These are phyloP conservation scores for Sciaenops ocellatus DNA, from an alignment of 2,797 vertebrate species.

Conservation along the genomic window DNA sequence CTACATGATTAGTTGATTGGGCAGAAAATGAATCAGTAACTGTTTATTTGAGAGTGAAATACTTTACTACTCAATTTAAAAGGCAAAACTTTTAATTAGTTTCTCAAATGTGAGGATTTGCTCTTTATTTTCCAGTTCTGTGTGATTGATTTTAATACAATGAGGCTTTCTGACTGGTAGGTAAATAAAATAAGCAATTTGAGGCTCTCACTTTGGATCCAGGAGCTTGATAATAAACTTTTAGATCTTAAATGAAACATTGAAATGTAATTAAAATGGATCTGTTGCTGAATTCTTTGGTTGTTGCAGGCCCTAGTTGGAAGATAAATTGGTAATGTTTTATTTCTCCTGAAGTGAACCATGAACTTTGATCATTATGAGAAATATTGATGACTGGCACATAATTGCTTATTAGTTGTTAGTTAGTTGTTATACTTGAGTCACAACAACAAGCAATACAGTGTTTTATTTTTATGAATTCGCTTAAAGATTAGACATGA, in stretches of 20 bases:
- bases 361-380: slow-evolving; percentile 1
- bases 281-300: not conserved
- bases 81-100: not conserved
- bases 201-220: too few species aligned
- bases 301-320: not conserved
- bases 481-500: not conserved
- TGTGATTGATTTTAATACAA: not conserved
- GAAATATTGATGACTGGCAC: not conserved
- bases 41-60: not conserved
- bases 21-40: not conserved
- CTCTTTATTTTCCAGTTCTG: not conserved
- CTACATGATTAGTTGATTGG: not conserved
- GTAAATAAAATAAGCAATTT: not conserved
- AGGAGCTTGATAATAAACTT: not conserved
- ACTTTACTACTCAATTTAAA: not conserved
- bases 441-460: not conserved
- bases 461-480: not conserved
- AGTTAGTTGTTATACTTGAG: not conserved
- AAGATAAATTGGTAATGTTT: not conserved
- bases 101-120: not conserved
- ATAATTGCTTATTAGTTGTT: too few species aligned
- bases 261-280: not conserved
- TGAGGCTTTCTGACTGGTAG: not conserved
- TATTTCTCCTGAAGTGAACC: not conserved
- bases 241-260: not conserved